A percentile compares a stretch with the other conserved stretches of the same genome.
phyloP scores from a whole-genome alignment of 1,140 invertebrate species.

The Drosophila chauvacae region DNA sequence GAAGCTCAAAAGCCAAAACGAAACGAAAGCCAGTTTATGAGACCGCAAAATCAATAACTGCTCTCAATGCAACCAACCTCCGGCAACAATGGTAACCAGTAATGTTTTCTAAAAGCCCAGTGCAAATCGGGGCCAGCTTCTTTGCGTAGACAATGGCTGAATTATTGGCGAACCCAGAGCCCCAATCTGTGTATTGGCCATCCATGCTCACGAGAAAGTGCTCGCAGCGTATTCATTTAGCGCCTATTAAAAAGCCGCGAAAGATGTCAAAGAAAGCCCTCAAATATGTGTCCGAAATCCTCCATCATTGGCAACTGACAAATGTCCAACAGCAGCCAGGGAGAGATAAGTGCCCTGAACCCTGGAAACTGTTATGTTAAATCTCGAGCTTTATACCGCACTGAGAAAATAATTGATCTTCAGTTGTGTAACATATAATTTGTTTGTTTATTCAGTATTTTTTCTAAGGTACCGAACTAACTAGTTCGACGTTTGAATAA shows the following conservation, averaged over 20 bases:
- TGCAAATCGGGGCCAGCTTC: slow-evolving; percentile 50
- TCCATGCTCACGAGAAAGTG: slow-evolving; percentile 62
- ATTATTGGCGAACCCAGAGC: slow-evolving; percentile 18
- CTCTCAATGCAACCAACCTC: slow-evolving; percentile 49
- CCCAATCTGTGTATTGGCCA: slow-evolving; percentile 15
- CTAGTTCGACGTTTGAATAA: too few relatives aligned
- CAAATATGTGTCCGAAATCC: slow-evolving; percentile 11
- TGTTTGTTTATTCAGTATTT: background rate
- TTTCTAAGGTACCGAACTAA: background rate
- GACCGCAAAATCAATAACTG: slow-evolving; percentile 77
- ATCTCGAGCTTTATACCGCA: slow-evolving; percentile 15
- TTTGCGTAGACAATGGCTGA: slow-evolving; percentile 42
- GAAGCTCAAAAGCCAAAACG: slow-evolving; percentile 67
- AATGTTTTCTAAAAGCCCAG: slow-evolving; percentile 50
- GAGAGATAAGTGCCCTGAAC: slow-evolving; percentile 23
- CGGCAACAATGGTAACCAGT: slow-evolving; percentile 43
- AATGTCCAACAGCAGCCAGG: slow-evolving; percentile 39
- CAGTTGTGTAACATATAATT: background rate
- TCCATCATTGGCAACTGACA: slow-evolving; percentile 47
- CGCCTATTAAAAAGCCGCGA: slow-evolving; percentile 46
- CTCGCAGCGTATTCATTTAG: slow-evolving; percentile 52
- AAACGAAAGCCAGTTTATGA: slow-evolving; percentile 75
- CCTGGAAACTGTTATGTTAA: slow-evolving; percentile 39
- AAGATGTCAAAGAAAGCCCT: slow-evolving; percentile 60
- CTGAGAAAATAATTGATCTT: background rate